Conservation (phyloP, 2,888 invertebrate genomes). For the Drosophila testacea region DNA sequence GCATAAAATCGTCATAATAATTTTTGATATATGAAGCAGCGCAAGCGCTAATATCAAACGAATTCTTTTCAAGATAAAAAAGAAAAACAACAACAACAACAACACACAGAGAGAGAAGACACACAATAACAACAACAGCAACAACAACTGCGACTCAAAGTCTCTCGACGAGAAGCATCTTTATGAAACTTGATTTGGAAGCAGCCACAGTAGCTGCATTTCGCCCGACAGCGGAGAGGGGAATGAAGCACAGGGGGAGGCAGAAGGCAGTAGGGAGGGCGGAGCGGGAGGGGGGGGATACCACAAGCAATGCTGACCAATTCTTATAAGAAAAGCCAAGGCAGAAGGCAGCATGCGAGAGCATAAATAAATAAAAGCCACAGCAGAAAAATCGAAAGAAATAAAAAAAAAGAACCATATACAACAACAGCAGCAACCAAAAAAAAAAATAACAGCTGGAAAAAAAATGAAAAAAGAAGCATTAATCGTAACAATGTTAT, state of each 20-base stretch:
- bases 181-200: slow-evolving; percentile 36
- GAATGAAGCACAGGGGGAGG: neutral
- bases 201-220: slow-evolving; percentile 58
- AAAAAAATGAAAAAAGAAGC: slow-evolving; percentile 66
- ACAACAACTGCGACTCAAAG: slow-evolving; percentile 45
- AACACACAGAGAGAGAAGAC: neutral
- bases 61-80: slow-evolving; percentile 83
- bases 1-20: slow-evolving; percentile 85
- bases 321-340: slow-evolving; percentile 73
- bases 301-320: slow-evolving; percentile 64
- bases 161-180: slow-evolving; percentile 42
- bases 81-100: slow-evolving; percentile 28
- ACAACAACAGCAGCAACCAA: slow-evolving; percentile 49
- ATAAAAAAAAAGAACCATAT: slow-evolving; percentile 6
- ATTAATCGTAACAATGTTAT: slow-evolving; percentile 85
- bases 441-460: slow-evolving; percentile 41
- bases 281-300: slow-evolving; percentile 16
- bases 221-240: neutral
- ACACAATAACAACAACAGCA: neutral
- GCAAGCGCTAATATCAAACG: slow-evolving; percentile 84
- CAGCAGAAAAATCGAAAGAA: slow-evolving; percentile 42
- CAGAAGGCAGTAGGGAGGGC: neutral
- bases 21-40: slow-evolving; percentile 85
- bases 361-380: slow-evolving; percentile 73
- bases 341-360: slow-evolving; percentile 61